Evolutionary conservation across 2,113 vertebrate species (phyloP).

Genomic region (Embiotoca jacksoni): DNA sequence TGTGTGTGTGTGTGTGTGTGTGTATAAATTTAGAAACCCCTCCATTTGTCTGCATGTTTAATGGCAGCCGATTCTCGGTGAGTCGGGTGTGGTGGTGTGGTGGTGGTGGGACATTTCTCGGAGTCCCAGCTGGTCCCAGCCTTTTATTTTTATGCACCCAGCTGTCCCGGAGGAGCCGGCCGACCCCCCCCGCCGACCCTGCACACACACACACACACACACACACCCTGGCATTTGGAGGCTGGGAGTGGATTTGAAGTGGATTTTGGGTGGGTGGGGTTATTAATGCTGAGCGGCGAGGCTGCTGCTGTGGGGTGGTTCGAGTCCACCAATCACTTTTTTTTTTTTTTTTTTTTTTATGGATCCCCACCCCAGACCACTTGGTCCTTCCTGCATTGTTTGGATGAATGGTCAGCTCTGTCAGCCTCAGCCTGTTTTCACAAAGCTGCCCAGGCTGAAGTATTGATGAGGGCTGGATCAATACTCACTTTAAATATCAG

Average conservation of each 20-base stretch:
- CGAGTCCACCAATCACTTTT: constrained; percentile 41
- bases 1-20: constrained; percentile 22
- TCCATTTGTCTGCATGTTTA: constrained; percentile 71
- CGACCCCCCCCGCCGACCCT: not conserved
- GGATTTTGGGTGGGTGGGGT: constrained; percentile 43
- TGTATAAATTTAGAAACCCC: constrained; percentile 50
- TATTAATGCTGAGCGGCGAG: constrained; percentile 31
- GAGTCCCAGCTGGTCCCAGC: constrained; percentile 76
- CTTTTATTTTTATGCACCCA: constrained; percentile 87
- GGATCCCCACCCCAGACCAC: constrained; percentile 47
- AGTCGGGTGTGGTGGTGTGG: constrained; percentile 44
- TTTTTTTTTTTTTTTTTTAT: not conserved
- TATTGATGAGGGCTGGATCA: constrained; percentile 17
- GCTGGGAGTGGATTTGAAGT: constrained; percentile 45
- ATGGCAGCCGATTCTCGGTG: constrained; percentile 43
- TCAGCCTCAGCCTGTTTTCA: not conserved
- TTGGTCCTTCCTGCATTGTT: constrained; percentile 42
- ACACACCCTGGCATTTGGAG: constrained; percentile 57
- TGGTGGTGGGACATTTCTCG: constrained; percentile 54
- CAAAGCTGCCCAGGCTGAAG: not conserved
- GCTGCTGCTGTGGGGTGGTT: constrained; percentile 15
- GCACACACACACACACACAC: too few species aligned
- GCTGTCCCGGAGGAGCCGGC: constrained; percentile 75
- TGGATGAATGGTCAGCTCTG: constrained; percentile 27
- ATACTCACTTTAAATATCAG: constrained; percentile 22